Conservation (phyloP, 2,888 invertebrate species). For the Crossocerus cetratus region DNA sequence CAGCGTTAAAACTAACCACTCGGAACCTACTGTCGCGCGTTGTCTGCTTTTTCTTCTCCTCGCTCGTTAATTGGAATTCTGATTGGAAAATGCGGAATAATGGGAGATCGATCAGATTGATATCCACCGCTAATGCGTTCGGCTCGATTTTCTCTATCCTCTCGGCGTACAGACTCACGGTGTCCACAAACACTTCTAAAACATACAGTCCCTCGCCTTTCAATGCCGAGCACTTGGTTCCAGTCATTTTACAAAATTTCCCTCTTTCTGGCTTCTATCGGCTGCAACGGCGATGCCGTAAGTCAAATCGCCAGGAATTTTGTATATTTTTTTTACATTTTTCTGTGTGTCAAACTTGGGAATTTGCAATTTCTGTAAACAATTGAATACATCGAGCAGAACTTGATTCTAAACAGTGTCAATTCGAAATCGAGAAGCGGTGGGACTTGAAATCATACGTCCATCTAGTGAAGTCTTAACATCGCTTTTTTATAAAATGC, state of each 20-base stretch:
- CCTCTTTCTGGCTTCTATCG: no score
- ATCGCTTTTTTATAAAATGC: no score
- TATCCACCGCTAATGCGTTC: conserved; percentile 30
- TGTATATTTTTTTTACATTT: conserved; percentile 18
- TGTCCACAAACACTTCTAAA: conserved; percentile 38
- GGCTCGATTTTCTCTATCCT: conserved; percentile 30
- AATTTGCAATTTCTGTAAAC: conserved; percentile 6
- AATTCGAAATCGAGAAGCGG: no score
- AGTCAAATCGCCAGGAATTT: not conserved
- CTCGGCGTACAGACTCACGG: conserved; percentile 34
- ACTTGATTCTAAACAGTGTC: no score
- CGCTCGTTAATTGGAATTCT: conserved; percentile 28
- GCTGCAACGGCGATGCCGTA: no score
- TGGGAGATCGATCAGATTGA: conserved; percentile 44
- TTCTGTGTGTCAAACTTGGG: not conserved
- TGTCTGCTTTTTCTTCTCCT: conserved; percentile 26
- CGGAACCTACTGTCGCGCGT: conserved; percentile 11
- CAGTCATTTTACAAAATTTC: no score
- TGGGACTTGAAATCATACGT: no score
- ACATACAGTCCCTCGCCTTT: conserved; percentile 27
- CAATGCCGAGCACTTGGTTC: conserved; percentile 6
- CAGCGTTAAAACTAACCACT: conserved; percentile 31
- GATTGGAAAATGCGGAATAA: conserved; percentile 43
- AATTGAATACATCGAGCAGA: conserved; percentile 23
- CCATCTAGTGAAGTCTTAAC: no score